These are phyloP conservation scores for Haplotaxodon microlepis DNA, from an alignment of 2,113 vertebrate genomes.

Conservation along the genomic window DNA sequence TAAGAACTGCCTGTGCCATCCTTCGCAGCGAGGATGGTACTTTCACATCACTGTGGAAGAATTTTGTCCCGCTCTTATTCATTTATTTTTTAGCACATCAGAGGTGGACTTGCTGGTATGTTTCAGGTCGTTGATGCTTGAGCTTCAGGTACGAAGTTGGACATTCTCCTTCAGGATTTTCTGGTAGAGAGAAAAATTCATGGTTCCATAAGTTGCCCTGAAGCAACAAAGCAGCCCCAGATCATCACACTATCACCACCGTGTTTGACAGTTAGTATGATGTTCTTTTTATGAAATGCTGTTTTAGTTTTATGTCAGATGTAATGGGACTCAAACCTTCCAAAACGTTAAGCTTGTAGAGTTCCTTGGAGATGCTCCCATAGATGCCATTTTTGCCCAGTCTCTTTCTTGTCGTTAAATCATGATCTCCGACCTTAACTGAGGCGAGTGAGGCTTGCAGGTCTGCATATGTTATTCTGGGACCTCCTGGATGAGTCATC, in stretches of 20 bases:
- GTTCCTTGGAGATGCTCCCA: not conserved
- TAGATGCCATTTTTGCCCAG: not conserved
- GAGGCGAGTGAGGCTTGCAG: not conserved
- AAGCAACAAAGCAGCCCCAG: not conserved
- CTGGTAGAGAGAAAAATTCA: not conserved
- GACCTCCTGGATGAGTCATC: not conserved
- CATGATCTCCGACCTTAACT: not conserved
- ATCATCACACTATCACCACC: not conserved
- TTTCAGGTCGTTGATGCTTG: not conserved
- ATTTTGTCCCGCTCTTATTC: fast-evolving
- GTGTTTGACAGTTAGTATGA: not conserved
- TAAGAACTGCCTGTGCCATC: not conserved
- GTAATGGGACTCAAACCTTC: not conserved
- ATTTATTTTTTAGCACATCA: not conserved
- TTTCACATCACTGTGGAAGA: not conserved
- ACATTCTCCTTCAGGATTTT: not conserved
- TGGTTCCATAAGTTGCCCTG: not conserved
- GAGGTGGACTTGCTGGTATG: not conserved
- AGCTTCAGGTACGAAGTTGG: not conserved
- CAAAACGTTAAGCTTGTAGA: not conserved
- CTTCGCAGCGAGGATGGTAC: fast-evolving
- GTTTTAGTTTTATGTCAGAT: not conserved
- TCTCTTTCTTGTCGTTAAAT: not conserved
- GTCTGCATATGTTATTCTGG: not conserved
- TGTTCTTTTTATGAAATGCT: not conserved